Evolutionary conservation across 2,888 invertebrate genomes (phyloP).

Genomic region (Himalopsyche kuldschensis): DNA sequence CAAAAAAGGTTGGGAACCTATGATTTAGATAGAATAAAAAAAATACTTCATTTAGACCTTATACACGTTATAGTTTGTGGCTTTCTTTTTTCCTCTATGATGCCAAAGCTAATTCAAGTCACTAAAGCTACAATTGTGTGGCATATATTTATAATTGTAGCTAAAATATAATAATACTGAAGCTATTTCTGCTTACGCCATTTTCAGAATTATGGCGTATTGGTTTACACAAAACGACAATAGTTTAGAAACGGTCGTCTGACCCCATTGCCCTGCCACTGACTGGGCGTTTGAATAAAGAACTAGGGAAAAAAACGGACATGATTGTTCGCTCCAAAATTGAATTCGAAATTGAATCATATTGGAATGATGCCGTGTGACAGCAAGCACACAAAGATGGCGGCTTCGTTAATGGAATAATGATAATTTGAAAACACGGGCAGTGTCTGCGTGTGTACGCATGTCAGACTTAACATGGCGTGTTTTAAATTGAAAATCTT

Average conservation of each 20-base stretch:
- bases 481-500: background rate
- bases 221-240: no score
- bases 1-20: no score
- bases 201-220: no score
- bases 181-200: no score
- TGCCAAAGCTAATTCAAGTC: no score
- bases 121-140: no score
- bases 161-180: no score
- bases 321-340: background rate
- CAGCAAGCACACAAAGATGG: background rate
- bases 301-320: background rate
- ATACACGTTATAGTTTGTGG: no score
- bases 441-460: background rate
- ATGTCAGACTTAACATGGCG: background rate
- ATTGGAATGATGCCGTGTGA: background rate
- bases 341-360: background rate
- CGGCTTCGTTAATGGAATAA: constrained; percentile 1
- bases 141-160: no score
- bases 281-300: background rate
- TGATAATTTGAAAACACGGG: background rate
- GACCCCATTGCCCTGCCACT: background rate
- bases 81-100: no score
- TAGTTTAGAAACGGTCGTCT: background rate
- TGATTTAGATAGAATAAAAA: no score
- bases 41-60: no score